Evolutionary conservation across 1,140 invertebrate species (phyloP).

Genomic region (Lutraria rhynchaena): DNA sequence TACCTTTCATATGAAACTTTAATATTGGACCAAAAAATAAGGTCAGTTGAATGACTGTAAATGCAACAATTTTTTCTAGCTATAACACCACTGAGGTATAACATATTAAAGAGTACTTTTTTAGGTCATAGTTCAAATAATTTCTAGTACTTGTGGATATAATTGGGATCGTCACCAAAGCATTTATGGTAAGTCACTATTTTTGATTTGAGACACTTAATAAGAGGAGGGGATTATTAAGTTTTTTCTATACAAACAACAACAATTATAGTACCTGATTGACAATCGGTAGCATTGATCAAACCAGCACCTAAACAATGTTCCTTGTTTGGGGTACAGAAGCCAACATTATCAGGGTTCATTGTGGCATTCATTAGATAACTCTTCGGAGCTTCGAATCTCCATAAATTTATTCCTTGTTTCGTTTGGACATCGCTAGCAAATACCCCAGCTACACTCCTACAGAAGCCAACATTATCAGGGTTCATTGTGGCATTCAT

Average conservation of each 20-base stretch:
- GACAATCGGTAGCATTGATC: constrained; percentile 34
- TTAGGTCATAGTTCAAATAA: too few relatives aligned
- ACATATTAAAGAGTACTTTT: too few relatives aligned
- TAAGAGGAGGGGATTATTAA: constrained; percentile 1
- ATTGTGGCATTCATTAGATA: constrained; percentile 73
- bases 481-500: not conserved
- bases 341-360: constrained; percentile 80
- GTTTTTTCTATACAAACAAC: not conserved
- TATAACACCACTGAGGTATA: too few relatives aligned
- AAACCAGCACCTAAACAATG: constrained; percentile 70
- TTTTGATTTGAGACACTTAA: not conserved
- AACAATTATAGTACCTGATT: constrained; percentile 37
- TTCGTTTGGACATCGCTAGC: constrained; percentile 64
- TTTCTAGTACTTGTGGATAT: too few relatives aligned
- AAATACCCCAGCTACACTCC: constrained; percentile 75
- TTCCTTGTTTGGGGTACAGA: constrained; percentile 77
- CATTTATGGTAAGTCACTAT: not conserved
- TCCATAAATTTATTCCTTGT: constrained; percentile 73
- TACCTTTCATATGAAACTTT: too few relatives aligned
- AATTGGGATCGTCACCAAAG: too few relatives aligned
- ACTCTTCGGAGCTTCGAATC: constrained; percentile 68
- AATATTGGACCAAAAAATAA: too few relatives aligned
- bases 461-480: constrained; percentile 43
- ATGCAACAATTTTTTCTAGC: too few relatives aligned
- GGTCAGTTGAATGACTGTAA: too few relatives aligned